These are phyloP conservation scores for Neoascia interrupta DNA, from an alignment of 2,888 invertebrate species.

Conservation along the genomic window DNA sequence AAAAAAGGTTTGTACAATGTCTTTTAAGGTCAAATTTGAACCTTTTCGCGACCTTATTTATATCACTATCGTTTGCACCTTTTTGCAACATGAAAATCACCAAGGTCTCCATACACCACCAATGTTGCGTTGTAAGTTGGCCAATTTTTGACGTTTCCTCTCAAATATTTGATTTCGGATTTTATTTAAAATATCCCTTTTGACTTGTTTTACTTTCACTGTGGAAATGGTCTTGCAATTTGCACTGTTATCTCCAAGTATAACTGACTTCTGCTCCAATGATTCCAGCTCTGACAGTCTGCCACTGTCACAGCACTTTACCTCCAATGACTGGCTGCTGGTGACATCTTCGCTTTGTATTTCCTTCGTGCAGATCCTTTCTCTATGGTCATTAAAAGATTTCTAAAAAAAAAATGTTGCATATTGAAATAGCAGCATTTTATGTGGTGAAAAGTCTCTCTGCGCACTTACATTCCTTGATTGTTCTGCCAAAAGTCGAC, in stretches of 20 bases:
- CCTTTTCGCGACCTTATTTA: constrained; percentile 1
- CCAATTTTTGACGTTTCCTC: constrained; percentile 75
- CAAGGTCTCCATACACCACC: constrained; percentile 77
- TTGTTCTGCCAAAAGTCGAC: constrained; percentile 76
- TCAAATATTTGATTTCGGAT: constrained; percentile 78
- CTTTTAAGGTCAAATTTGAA: no score
- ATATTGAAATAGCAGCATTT: neutral
- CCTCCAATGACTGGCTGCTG: constrained; percentile 35
- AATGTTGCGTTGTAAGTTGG: constrained; percentile 71
- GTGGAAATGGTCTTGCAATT: neutral
- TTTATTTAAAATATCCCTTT: constrained; percentile 76
- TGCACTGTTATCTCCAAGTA: constrained; percentile 5
- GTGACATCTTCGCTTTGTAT: constrained; percentile 52
- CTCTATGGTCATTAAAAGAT: constrained; percentile 3
- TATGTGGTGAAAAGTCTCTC: no score
- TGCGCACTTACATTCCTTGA: constrained; percentile 71
- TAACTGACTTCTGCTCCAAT: constrained; percentile 11
- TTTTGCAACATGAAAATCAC: constrained; percentile 69
- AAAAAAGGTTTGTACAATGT: constrained; percentile 52
- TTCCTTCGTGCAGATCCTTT: constrained; percentile 21
- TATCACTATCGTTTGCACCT: neutral
- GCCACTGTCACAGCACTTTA: constrained; percentile 40
- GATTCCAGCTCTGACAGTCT: constrained; percentile 14
- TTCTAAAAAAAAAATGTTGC: constrained; percentile 21
- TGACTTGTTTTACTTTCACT: constrained; percentile 66